These are phyloP conservation scores for Penaeus vannamei DNA, from an alignment of 1,140 invertebrate genomes.

Conservation along the genomic window DNA sequence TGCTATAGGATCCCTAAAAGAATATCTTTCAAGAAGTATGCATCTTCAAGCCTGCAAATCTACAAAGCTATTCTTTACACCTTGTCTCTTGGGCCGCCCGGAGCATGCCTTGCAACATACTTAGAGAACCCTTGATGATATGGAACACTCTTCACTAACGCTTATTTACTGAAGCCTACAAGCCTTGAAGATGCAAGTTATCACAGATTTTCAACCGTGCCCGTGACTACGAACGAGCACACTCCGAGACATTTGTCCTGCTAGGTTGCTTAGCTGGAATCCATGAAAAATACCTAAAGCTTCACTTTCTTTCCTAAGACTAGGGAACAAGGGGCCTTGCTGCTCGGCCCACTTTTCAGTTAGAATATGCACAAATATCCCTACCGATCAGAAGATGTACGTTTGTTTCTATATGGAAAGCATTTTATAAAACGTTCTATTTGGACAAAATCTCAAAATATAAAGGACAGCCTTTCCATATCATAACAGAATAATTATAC, in stretches of 20 bases:
- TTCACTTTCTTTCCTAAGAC: constrained; percentile 23
- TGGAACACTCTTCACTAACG: constrained; percentile 37
- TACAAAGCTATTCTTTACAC: constrained; percentile 30
- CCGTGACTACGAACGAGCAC: constrained; percentile 40
- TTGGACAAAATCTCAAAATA: constrained; percentile 51
- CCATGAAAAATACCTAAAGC: constrained; percentile 31
- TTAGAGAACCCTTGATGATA: neutral
- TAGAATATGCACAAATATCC: too few relatives aligned
- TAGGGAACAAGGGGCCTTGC: neutral
- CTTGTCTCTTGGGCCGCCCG: neutral
- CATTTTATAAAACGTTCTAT: constrained; percentile 57
- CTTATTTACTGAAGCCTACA: constrained; percentile 47
- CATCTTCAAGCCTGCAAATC: constrained; percentile 55
- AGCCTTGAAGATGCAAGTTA: constrained; percentile 60
- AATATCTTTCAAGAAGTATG: constrained; percentile 49
- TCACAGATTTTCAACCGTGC: constrained; percentile 60
- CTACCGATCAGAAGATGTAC: neutral
- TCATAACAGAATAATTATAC: too few relatives aligned
- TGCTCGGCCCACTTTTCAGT: neutral
- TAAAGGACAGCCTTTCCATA: constrained; percentile 34
- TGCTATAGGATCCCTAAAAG: constrained; percentile 53
- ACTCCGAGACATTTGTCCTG: constrained; percentile 46
- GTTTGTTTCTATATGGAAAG: constrained; percentile 60
- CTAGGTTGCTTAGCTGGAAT: constrained; percentile 44
- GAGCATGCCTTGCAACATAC: too few relatives aligned